Conservation (phyloP, 2,113 vertebrate genomes). For the Ciconia maguari region DNA sequence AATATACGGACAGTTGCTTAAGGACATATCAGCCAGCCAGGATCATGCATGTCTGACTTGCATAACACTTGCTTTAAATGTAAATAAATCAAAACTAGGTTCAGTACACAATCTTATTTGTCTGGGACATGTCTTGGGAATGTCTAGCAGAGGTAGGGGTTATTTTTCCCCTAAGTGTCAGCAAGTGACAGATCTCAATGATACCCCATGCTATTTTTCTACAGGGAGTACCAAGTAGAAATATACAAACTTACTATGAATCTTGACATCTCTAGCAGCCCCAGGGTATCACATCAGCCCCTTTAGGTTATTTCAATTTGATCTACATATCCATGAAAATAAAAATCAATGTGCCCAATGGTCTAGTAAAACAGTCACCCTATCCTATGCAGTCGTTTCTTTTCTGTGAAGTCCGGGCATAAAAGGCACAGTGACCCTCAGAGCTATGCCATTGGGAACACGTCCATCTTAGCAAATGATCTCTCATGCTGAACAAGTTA, state of each 20-base stretch:
- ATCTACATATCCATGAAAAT: slow-evolving; percentile 65
- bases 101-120: background rate
- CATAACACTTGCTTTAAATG: slow-evolving; percentile 11
- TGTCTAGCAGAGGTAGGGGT: background rate
- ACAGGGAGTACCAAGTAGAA: slow-evolving; percentile 33
- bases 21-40: slow-evolving; percentile 40
- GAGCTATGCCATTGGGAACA: background rate
- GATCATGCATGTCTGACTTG: background rate
- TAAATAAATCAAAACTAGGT: slow-evolving; percentile 39
- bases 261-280: slow-evolving; percentile 44
- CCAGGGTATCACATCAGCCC: slow-evolving; percentile 34
- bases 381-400: background rate
- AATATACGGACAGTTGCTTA: slow-evolving; percentile 29
- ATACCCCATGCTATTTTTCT: slow-evolving; percentile 52
- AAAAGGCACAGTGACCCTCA: slow-evolving; percentile 9
- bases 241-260: background rate
- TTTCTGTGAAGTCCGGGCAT: background rate
- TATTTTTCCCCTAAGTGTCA: slow-evolving; percentile 26
- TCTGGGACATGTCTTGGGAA: background rate
- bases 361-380: slow-evolving; percentile 58
- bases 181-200: slow-evolving; percentile 50
- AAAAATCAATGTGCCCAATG: slow-evolving; percentile 62
- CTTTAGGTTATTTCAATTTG: slow-evolving; percentile 59
- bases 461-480: background rate
- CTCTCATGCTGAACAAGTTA: background rate